These are phyloP conservation scores for Burhinus bistriatus DNA, from an alignment of 2,113 vertebrate species.

Conservation along the genomic window DNA sequence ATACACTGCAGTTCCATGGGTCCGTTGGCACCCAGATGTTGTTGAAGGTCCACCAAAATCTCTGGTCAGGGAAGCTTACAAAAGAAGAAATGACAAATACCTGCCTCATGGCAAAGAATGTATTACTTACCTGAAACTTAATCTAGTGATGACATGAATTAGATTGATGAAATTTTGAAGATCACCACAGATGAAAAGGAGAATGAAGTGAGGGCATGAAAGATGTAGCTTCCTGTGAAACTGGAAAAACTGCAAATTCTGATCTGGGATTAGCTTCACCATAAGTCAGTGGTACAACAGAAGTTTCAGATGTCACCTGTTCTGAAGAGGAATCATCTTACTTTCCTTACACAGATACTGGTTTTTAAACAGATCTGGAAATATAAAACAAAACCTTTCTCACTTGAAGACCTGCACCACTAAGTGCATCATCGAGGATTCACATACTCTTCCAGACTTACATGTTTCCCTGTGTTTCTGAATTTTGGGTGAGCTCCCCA, in stretches of 20 bases:
- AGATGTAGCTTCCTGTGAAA: not conserved
- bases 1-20: not conserved
- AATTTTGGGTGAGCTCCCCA: not conserved
- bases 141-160: not conserved
- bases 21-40: not conserved
- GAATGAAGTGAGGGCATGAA: not conserved
- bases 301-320: not conserved
- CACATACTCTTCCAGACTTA: not conserved
- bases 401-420: not conserved
- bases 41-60: not conserved
- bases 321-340: not conserved
- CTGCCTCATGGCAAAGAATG: not conserved
- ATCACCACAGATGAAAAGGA: not conserved
- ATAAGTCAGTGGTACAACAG: fast-evolving
- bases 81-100: not conserved
- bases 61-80: not conserved
- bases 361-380: not conserved
- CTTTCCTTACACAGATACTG: not conserved
- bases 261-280: fast-evolving
- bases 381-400: not conserved
- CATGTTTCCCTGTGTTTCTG: fast-evolving
- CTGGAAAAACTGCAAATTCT: not conserved
- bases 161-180: not conserved
- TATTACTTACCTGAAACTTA: not conserved
- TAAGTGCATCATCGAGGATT: fast-evolving